These are phyloP conservation scores for Scomberomorus guttatus DNA, from an alignment of 2,797 vertebrate genomes.

Conservation along the genomic window DNA sequence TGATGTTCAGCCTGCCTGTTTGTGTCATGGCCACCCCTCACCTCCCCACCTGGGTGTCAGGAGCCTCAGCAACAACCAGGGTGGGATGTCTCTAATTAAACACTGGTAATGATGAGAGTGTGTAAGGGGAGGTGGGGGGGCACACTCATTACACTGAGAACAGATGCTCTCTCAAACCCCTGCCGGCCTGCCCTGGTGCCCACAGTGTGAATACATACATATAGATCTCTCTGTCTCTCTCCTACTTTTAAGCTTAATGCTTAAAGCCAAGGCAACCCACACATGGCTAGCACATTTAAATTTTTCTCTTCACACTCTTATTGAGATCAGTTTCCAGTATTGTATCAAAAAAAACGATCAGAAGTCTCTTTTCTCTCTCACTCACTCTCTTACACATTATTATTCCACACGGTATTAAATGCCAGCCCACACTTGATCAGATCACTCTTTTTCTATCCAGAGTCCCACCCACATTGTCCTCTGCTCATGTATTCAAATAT, in stretches of 20 bases:
- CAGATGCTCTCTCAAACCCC: slow-evolving; percentile 80
- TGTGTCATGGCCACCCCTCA: neutral
- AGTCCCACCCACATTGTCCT: slow-evolving; percentile 54
- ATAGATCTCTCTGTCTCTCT: slow-evolving; percentile 47
- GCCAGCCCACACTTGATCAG: slow-evolving; percentile 52
- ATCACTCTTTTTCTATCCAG: neutral
- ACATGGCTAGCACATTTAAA: slow-evolving; percentile 26
- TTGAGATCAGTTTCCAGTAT: slow-evolving; percentile 50
- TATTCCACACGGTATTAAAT: slow-evolving; percentile 45
- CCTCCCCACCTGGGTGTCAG: slow-evolving; percentile 44
- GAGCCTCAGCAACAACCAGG: slow-evolving; percentile 61
- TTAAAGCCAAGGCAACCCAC: slow-evolving; percentile 58
- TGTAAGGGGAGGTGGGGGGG: slow-evolving; percentile 52
- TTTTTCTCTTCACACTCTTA: slow-evolving; percentile 37
- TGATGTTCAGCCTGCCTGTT: slow-evolving; percentile 18
- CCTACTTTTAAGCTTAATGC: slow-evolving; percentile 34
- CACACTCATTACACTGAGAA: slow-evolving; percentile 76
- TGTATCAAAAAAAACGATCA: slow-evolving; percentile 43
- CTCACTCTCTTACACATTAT: slow-evolving; percentile 36
- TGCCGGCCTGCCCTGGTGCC: slow-evolving; percentile 71
- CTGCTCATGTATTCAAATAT: slow-evolving; percentile 38
- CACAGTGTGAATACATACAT: slow-evolving; percentile 66
- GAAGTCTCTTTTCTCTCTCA: slow-evolving; percentile 23
- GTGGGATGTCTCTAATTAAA: slow-evolving; percentile 83
- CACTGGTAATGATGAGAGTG: slow-evolving; percentile 81